Conservation (phyloP, 2,888 invertebrate genomes). For the Sarcophaga rosellei region DNA sequence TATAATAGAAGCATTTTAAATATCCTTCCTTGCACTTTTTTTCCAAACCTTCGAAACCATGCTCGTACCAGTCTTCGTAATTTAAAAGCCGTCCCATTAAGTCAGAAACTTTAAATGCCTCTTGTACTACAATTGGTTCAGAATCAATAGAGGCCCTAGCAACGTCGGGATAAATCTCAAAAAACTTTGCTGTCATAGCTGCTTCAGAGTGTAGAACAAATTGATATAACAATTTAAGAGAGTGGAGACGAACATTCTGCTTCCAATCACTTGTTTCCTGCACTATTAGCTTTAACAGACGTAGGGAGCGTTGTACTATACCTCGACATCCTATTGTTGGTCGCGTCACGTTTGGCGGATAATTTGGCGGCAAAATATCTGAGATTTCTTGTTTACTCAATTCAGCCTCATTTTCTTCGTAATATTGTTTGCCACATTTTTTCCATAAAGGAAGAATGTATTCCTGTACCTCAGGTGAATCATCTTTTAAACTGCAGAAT, state of each 20-base stretch:
- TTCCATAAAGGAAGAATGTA: slow-evolving; percentile 87
- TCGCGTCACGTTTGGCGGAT: slow-evolving; percentile 87
- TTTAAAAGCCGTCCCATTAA: slow-evolving; percentile 78
- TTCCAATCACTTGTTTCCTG: slow-evolving; percentile 80
- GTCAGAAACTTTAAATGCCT: slow-evolving; percentile 78
- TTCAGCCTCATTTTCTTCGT: slow-evolving; percentile 93
- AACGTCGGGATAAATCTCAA: slow-evolving; percentile 78
- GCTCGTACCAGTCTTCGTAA: slow-evolving; percentile 78
- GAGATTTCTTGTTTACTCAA: slow-evolving; percentile 92
- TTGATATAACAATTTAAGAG: slow-evolving; percentile 79
- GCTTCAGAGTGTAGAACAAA: slow-evolving; percentile 80
- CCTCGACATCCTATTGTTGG: slow-evolving; percentile 93
- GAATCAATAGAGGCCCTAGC: slow-evolving; percentile 77
- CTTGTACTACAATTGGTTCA: slow-evolving; percentile 72
- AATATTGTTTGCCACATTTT: slow-evolving; percentile 88
- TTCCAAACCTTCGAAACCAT: slow-evolving; percentile 76
- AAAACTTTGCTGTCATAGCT: slow-evolving; percentile 79
- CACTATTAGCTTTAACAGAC: slow-evolving; percentile 76
- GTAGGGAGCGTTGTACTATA: slow-evolving; percentile 87
- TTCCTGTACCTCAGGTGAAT: slow-evolving; percentile 87
- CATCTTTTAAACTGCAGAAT: slow-evolving; percentile 87
- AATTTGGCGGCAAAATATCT: slow-evolving; percentile 86
- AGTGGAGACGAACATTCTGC: slow-evolving; percentile 80
- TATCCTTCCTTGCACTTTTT: slow-evolving; percentile 76
- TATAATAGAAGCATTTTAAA: slow-evolving; percentile 78